phyloP scores from a whole-genome alignment of 2,797 vertebrate species.

The Hozukius guyotensis region DNA sequence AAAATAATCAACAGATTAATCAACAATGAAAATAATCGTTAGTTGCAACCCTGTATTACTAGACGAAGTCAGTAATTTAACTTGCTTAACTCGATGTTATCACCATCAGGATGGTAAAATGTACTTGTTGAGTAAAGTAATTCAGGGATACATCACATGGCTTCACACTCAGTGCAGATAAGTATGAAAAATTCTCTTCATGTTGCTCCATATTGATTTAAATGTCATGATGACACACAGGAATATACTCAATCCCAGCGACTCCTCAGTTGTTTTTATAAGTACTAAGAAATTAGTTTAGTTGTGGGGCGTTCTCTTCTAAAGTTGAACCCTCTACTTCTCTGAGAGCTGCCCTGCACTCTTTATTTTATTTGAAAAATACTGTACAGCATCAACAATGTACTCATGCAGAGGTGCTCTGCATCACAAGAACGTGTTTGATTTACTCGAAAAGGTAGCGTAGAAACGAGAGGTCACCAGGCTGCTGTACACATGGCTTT shows the following conservation, averaged over 20 bases:
- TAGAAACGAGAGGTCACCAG: background rate
- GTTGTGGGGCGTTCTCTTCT: background rate
- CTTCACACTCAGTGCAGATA: background rate
- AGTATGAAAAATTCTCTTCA: background rate
- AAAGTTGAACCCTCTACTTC: background rate
- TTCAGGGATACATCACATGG: background rate
- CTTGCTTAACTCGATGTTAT: background rate
- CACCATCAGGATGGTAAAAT: background rate
- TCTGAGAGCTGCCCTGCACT: background rate
- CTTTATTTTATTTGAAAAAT: background rate
- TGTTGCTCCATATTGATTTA: background rate
- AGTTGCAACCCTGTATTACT: background rate
- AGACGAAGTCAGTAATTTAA: background rate
- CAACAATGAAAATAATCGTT: too few relatives aligned
- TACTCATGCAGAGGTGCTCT: background rate
- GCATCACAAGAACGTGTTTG: background rate
- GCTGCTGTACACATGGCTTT: constrained; percentile 21
- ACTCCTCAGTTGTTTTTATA: background rate
- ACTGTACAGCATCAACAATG: background rate
- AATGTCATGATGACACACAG: background rate
- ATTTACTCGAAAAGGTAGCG: background rate
- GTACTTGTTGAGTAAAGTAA: background rate
- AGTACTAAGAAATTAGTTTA: too few relatives aligned
- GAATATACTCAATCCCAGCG: background rate
- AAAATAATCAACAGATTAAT: too few relatives aligned